Percentiles rank a stretch among this genome's conserved stretches.
These are phyloP conservation scores for Eolophus roseicapilla DNA, from an alignment of 2,113 vertebrate species.

Conservation along the genomic window DNA sequence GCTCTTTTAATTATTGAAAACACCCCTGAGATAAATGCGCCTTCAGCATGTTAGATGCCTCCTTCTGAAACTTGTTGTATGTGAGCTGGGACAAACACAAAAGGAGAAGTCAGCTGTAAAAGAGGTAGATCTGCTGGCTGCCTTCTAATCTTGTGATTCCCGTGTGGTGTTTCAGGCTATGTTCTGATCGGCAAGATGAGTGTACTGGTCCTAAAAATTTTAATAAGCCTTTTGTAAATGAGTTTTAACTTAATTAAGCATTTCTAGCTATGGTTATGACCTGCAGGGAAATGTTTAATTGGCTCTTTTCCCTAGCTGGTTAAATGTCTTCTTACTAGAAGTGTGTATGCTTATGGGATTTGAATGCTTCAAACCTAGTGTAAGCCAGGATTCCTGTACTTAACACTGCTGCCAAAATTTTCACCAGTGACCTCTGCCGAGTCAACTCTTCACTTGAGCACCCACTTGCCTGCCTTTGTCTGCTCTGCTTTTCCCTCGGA, in stretches of 20 bases:
- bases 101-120: neutral
- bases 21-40: neutral
- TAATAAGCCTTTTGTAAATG: conserved; percentile 28
- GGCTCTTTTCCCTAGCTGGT: conserved; percentile 31
- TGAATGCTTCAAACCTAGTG: neutral
- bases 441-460: neutral
- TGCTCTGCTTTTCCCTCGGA: neutral
- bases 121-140: neutral
- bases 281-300: conserved; percentile 43
- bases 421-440: neutral
- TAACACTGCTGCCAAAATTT: neutral
- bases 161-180: neutral
- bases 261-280: conserved; percentile 27
- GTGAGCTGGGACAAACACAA: neutral
- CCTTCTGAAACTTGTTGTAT: neutral
- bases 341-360: neutral
- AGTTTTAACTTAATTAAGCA: conserved; percentile 57
- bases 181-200: neutral
- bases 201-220: neutral
- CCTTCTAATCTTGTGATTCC: neutral
- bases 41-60: neutral
- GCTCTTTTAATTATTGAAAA: neutral
- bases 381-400: neutral
- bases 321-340: neutral
- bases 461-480: fast-evolving